These are phyloP conservation scores for Sitta europaea DNA, from an alignment of 2,113 vertebrate species.

Conservation along the genomic window DNA sequence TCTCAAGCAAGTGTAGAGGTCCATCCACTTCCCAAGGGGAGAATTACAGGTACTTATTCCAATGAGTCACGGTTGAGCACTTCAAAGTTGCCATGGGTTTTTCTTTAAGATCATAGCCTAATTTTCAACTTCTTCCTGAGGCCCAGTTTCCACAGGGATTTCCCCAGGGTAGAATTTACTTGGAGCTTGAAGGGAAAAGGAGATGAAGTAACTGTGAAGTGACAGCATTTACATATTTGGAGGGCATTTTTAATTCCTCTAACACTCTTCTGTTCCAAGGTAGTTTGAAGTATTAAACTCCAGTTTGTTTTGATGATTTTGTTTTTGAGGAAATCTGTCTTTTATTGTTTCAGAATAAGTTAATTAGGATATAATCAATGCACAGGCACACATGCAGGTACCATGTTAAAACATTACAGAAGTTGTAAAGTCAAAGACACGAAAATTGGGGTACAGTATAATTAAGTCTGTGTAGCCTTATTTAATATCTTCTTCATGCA, in stretches of 20 bases:
- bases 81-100: neutral
- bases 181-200: neutral
- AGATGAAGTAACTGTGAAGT: neutral
- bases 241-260: slow-evolving; percentile 1
- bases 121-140: neutral
- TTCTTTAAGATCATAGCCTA: neutral
- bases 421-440: neutral
- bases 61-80: neutral
- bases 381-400: neutral
- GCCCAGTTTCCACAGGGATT: neutral
- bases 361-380: neutral
- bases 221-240: neutral
- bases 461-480: neutral
- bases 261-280: neutral
- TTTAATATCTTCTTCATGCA: neutral
- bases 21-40: neutral
- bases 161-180: neutral
- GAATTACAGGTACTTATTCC: neutral
- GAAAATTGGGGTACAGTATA: neutral
- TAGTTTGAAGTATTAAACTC: slow-evolving; percentile 7
- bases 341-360: neutral
- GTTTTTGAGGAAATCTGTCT: neutral
- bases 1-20: neutral
- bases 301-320: neutral
- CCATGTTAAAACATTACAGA: neutral